Evolutionary conservation across 2,113 vertebrate genomes (phyloP).

Genomic region (Lasiurus cinereus): DNA sequence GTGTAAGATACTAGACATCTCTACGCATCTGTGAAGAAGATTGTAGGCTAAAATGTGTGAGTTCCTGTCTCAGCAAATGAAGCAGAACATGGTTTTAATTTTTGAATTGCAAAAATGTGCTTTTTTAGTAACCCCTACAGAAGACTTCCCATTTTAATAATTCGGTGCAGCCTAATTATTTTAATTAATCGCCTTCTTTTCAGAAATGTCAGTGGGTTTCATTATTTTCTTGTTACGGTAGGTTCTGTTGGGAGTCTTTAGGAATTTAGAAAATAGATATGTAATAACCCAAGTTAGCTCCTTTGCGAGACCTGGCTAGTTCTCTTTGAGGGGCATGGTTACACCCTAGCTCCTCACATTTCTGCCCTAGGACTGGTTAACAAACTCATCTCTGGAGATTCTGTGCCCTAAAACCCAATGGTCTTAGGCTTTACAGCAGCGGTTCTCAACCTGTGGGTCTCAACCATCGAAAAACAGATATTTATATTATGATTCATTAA

Average conservation of each 20-base stretch:
- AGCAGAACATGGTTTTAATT: constrained; percentile 80
- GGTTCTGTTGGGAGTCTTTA: constrained; percentile 69
- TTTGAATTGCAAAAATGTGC: constrained; percentile 82
- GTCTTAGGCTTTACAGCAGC: too few species aligned
- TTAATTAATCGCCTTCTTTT: constrained; percentile 84
- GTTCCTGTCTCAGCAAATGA: constrained; percentile 79
- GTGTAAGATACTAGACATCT: constrained; percentile 81
- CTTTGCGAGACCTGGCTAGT: neutral
- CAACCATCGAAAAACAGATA: too few species aligned
- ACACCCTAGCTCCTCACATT: neutral
- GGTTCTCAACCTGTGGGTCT: too few species aligned
- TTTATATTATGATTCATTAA: too few species aligned
- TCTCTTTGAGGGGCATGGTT: neutral
- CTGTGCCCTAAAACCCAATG: constrained; percentile 35
- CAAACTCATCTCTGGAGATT: constrained; percentile 57
- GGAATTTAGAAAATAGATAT: constrained; percentile 22
- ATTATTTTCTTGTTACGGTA: constrained; percentile 73
- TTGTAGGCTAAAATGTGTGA: constrained; percentile 72
- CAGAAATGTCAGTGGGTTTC: constrained; percentile 78
- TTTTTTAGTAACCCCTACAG: constrained; percentile 73
- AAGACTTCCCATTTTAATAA: constrained; percentile 83
- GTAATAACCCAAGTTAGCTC: constrained; percentile 44
- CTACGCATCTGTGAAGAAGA: constrained; percentile 78
- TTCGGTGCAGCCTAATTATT: constrained; percentile 83
- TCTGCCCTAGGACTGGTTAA: neutral